Conservation (phyloP, 2,888 invertebrate genomes). For the Nomada hirtipes region DNA sequence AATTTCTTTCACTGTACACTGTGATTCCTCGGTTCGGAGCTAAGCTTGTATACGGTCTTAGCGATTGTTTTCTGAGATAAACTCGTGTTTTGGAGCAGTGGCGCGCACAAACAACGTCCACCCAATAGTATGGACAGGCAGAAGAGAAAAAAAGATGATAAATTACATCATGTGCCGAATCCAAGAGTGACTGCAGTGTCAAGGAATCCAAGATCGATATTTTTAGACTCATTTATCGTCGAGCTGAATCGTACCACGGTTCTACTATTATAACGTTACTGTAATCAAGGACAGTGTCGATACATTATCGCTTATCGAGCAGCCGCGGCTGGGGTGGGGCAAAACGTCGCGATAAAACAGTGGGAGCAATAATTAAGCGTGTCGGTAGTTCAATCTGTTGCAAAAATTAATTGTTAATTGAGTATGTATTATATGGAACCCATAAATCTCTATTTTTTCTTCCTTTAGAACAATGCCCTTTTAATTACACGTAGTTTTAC, state of each 20-base stretch:
- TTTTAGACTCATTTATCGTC: neutral
- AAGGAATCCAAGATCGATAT: conserved; percentile 13
- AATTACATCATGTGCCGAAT: conserved; percentile 10
- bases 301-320: conserved; percentile 29
- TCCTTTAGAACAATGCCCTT: no score
- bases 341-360: neutral
- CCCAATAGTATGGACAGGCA: neutral
- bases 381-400: neutral
- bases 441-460: no score
- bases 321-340: neutral
- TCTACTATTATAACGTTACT: neutral
- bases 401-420: no score
- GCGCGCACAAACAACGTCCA: neutral
- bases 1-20: no score
- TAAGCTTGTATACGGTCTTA: neutral
- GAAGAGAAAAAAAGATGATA: neutral
- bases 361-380: neutral
- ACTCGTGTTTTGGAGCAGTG: neutral
- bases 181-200: neutral
- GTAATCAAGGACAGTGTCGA: conserved; percentile 33
- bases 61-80: neutral
- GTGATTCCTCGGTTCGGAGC: no score
- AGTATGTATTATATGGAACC: no score
- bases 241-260: neutral
- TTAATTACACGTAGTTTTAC: no score